Conservation (phyloP, 1,140 invertebrate species). For the Drosophila cardini region DNA sequence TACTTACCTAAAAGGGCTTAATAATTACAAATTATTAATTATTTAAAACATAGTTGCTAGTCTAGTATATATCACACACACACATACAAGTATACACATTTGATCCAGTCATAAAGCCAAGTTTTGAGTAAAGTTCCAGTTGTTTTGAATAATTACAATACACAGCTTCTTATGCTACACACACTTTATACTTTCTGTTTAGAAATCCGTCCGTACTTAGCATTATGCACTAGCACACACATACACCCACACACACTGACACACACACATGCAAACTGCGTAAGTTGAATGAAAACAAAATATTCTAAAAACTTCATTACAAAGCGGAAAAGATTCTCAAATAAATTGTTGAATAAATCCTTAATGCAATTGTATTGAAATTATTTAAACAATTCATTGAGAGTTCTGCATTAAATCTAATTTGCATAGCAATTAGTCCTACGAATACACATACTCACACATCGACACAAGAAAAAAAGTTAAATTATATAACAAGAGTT, state of each 20-base stretch:
- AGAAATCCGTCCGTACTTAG: slow-evolving; percentile 81
- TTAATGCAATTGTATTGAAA: not conserved
- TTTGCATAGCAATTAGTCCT: slow-evolving; percentile 21
- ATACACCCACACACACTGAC: slow-evolving; percentile 42
- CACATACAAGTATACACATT: slow-evolving; percentile 36
- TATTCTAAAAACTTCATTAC: slow-evolving; percentile 4
- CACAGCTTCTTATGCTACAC: slow-evolving; percentile 61
- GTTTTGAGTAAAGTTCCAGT: slow-evolving; percentile 38
- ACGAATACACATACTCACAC: slow-evolving; percentile 8
- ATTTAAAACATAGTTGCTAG: slow-evolving; percentile 66
- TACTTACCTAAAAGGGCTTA: slow-evolving; percentile 57
- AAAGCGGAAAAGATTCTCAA: not conserved
- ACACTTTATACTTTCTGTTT: slow-evolving; percentile 71
- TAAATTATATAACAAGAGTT: slow-evolving; percentile 27
- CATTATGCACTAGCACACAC: slow-evolving; percentile 57
- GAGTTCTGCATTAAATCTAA: not conserved
- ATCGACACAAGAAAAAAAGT: slow-evolving; percentile 32
- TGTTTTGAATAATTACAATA: slow-evolving; percentile 42
- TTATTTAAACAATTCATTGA: not conserved
- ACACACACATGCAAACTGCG: slow-evolving; percentile 35
- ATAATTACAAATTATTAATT: slow-evolving; percentile 69
- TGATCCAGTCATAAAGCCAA: slow-evolving; percentile 25
- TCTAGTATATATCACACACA: slow-evolving; percentile 65
- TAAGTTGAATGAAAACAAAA: slow-evolving; percentile 1
- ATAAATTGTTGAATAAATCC: not conserved